Percentiles rank a stretch among this genome's conserved stretches.
Evolutionary conservation across 1,140 invertebrate species (phyloP).

Genomic region (Parapsyche elsis): DNA sequence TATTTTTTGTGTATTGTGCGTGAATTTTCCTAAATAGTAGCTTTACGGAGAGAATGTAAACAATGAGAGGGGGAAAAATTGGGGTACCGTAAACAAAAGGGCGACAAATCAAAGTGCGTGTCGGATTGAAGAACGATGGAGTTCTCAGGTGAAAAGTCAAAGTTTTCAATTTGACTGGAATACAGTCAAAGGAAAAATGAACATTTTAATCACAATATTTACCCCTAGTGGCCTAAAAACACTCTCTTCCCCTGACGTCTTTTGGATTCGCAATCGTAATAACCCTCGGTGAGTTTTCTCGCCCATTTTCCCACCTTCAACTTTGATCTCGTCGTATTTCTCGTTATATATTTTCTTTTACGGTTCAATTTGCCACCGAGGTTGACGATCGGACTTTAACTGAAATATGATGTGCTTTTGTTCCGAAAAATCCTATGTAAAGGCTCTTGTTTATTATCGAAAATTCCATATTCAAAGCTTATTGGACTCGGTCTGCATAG

Average conservation of each 20-base stretch:
- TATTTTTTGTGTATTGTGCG: constrained; percentile 17
- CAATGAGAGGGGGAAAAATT: constrained; percentile 1
- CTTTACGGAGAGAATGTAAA: neutral
- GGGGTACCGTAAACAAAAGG: neutral
- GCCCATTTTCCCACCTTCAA: constrained; percentile 8
- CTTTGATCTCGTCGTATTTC: constrained; percentile 26
- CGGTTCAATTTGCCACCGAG: neutral
- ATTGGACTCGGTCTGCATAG: too few species aligned
- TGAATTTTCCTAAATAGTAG: constrained; percentile 12
- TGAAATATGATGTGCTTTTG: neutral
- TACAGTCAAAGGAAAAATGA: neutral
- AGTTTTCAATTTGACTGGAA: constrained; percentile 18
- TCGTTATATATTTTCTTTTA: constrained; percentile 21
- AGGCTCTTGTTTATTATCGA: too few species aligned
- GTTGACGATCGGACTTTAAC: neutral
- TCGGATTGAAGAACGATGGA: neutral
- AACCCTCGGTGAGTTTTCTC: constrained; percentile 1
- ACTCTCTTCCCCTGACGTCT: neutral
- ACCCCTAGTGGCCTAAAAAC: neutral
- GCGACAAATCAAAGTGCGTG: constrained; percentile 29
- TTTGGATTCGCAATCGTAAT: constrained; percentile 1
- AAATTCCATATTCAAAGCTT: too few species aligned
- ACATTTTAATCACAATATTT: constrained; percentile 27
- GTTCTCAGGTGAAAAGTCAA: neutral
- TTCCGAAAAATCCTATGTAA: neutral